phyloP scores from a whole-genome alignment of 2,888 invertebrate genomes.

The Tanytarsus gracilentus region DNA sequence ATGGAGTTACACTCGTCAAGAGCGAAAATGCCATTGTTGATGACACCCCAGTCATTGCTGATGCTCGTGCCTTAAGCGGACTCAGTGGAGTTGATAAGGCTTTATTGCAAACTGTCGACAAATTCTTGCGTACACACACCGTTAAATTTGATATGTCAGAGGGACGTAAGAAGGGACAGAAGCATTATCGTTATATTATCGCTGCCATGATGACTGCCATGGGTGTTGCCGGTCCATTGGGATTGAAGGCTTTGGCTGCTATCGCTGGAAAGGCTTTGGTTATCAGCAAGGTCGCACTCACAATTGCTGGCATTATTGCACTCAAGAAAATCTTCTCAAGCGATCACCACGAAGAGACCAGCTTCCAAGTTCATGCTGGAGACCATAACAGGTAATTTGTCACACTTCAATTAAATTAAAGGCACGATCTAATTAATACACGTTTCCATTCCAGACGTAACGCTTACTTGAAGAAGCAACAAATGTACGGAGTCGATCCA shows the following conservation, averaged over 20 bases:
- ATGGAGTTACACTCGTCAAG: conserved; percentile 52
- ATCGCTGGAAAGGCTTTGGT: conserved; percentile 64
- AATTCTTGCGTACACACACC: conserved; percentile 55
- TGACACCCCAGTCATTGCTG: conserved; percentile 43
- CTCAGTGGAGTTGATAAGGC: conserved; percentile 49
- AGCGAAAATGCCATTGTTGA: conserved; percentile 47
- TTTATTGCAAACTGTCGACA: conserved; percentile 46
- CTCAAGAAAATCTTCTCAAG: conserved; percentile 64
- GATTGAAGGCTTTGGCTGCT: conserved; percentile 58
- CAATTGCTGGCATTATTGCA: conserved; percentile 62
- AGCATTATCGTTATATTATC: conserved; percentile 47
- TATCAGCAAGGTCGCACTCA: conserved; percentile 62
- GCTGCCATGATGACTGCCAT: conserved; percentile 55
- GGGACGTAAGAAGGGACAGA: conserved; percentile 34
- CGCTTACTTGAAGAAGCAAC: conserved; percentile 8
- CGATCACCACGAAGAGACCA: conserved; percentile 53
- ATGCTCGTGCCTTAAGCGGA: conserved; percentile 50
- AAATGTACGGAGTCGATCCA: conserved; percentile 44
- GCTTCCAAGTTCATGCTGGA: conserved; percentile 60
- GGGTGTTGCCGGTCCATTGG: conserved; percentile 60
- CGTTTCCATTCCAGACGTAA: conserved; percentile 1
- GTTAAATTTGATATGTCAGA: conserved; percentile 52
- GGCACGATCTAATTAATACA: background rate
- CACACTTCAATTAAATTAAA: background rate
- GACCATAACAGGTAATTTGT: conserved; percentile 49